Percentiles rank a stretch among this genome's conserved stretches.
phyloP scores from a whole-genome alignment of 2,113 vertebrate species.

The Amphiprion percula region DNA sequence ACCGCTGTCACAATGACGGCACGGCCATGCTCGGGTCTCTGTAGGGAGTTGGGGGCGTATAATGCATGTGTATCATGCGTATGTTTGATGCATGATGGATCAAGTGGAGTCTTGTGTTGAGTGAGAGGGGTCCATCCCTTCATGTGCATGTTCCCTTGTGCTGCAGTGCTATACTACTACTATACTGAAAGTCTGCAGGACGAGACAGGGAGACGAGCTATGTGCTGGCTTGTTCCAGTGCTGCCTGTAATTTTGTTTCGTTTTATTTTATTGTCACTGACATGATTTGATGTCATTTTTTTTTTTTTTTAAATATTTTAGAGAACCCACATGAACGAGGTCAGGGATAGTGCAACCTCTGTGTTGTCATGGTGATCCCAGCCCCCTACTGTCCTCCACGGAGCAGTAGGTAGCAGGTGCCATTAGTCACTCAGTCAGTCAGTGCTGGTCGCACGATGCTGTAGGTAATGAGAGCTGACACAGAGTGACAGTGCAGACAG shows the following conservation, averaged over 20 bases:
- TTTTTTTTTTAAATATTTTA: slow-evolving; percentile 14
- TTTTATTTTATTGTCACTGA: background rate
- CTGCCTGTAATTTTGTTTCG: background rate
- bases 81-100: slow-evolving; percentile 33
- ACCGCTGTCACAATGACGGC: slow-evolving; percentile 25
- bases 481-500: slow-evolving; percentile 69
- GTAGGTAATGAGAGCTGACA: slow-evolving; percentile 75
- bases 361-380: slow-evolving; percentile 37
- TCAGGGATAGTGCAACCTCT: slow-evolving; percentile 39
- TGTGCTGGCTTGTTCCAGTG: slow-evolving; percentile 5
- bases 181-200: no score
- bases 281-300: background rate
- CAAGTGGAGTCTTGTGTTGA: slow-evolving; percentile 11
- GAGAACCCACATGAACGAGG: slow-evolving; percentile 8
- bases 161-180: background rate
- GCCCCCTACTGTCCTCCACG: slow-evolving; percentile 10
- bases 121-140: slow-evolving; percentile 17
- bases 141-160: slow-evolving; percentile 6
- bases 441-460: slow-evolving; percentile 35
- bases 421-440: slow-evolving; percentile 47
- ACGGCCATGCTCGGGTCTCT: slow-evolving; percentile 1
- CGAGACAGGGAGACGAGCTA: background rate
- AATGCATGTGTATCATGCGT: background rate
- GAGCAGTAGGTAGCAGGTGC: slow-evolving; percentile 50
- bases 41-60: slow-evolving; percentile 3